phyloP scores from a whole-genome alignment of 1,140 invertebrate genomes.

The Laodelphax striatellus region DNA sequence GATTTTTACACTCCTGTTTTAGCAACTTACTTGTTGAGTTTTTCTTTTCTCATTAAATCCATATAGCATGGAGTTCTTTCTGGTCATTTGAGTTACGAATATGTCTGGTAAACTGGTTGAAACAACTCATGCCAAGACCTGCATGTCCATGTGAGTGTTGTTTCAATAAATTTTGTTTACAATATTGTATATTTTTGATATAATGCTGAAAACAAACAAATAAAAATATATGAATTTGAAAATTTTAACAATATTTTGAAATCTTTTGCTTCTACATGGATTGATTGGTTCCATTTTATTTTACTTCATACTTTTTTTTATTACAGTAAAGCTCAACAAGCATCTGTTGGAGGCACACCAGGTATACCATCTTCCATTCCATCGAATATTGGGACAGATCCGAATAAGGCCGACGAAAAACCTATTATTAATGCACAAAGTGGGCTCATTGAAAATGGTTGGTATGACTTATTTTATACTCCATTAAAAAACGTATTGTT shows the following conservation, averaged over 20 bases:
- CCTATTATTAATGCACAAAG: constrained; percentile 12
- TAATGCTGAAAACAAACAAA: too few relatives aligned
- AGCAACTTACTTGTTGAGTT: too few relatives aligned
- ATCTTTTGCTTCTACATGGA: constrained; percentile 3
- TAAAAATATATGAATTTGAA: background rate
- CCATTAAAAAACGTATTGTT: background rate
- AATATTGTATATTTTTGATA: too few relatives aligned
- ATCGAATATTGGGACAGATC: background rate
- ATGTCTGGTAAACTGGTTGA: too few relatives aligned
- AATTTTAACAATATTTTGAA: too few relatives aligned
- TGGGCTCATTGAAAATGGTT: background rate
- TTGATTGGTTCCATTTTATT: constrained; percentile 29
- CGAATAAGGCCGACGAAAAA: constrained; percentile 10
- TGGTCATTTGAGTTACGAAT: too few relatives aligned
- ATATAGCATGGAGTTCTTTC: too few relatives aligned
- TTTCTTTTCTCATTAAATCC: too few relatives aligned
- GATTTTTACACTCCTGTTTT: too few relatives aligned
- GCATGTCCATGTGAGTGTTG: too few relatives aligned
- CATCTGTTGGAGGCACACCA: constrained; percentile 28
- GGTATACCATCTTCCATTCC: background rate
- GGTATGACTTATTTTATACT: background rate
- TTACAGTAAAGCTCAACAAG: constrained; percentile 26
- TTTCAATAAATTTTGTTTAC: too few relatives aligned
- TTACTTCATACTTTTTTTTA: background rate
- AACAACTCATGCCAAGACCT: too few relatives aligned